Evolutionary conservation across 2,888 invertebrate genomes (phyloP), one percentile per base, ranked within the genome.

Genomic region (Scaptomyza reducta): DNA sequence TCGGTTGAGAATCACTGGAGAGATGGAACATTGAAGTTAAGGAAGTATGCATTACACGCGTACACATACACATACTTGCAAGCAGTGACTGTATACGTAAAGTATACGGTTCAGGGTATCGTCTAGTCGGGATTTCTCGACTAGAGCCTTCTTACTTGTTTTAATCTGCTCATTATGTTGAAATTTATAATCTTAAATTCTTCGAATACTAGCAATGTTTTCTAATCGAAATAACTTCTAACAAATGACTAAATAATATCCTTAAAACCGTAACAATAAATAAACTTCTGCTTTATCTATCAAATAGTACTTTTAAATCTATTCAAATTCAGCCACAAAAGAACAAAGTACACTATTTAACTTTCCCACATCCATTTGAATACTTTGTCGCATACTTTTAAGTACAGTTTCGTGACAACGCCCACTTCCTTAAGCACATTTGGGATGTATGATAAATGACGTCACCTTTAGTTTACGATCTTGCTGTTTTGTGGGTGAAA

Each of bases 401-500:
- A 58, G 57, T 58, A 33, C 7, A 50, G 42, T 38, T 16, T 58
- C 44, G 51, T 35, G 47, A 35, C 10, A 40, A 40, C 67, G 72
- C 70, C 64, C 41, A 64, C 58, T 70, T 42, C 45, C 59, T 57
- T 53, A 70, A 62, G 72, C 64, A 51, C 68, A 1, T 11, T 35
- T 40, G 40, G 40, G 22, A 6, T 54, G 16, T 53, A 54, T 80
- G 81, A 80, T 80, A 83, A 63, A 83, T 81, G 79, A 81, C 77
- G 79, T 79, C 79, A 82, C 82, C 82, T 82, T 77, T 65, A 74
- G 81, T 70, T 75, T 54, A 64, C 66, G 69, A 62, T 70, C 63
- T 61, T 61, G 40, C 61, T 64, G 40, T 51, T 40, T 54, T 55
- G 46, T 50, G 51, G 41, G 31, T 11, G 11, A 49, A 78, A 80